These are phyloP conservation scores for Cheilosia scutellata DNA, from an alignment of 2,888 invertebrate species.

Conservation along the genomic window DNA sequence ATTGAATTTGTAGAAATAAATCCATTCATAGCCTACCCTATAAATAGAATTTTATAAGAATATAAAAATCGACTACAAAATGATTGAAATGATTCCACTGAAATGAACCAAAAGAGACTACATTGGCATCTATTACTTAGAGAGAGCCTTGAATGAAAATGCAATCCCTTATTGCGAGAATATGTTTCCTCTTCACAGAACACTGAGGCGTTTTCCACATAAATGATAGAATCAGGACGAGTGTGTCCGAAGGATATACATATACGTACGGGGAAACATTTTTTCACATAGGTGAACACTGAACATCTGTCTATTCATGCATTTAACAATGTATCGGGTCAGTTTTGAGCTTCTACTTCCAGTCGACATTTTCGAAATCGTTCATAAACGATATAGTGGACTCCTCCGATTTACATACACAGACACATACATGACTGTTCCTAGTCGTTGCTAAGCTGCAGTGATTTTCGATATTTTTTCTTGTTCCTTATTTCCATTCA, in stretches of 20 bases:
- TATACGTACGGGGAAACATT: neutral
- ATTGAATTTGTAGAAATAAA: neutral
- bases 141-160: slow-evolving; percentile 34
- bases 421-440: neutral
- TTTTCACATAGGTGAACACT: slow-evolving; percentile 1
- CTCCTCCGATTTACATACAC: slow-evolving; percentile 22
- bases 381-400: neutral
- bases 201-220: slow-evolving; percentile 2
- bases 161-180: slow-evolving; percentile 46
- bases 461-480: slow-evolving; percentile 5
- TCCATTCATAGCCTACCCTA: neutral
- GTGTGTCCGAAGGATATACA: slow-evolving; percentile 4
- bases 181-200: slow-evolving; percentile 41
- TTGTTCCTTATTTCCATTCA: neutral
- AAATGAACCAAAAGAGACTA: slow-evolving; percentile 40
- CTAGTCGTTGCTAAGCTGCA: slow-evolving; percentile 19
- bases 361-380: neutral
- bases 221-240: neutral
- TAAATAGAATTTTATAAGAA: slow-evolving; percentile 3
- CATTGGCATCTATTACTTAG: neutral
- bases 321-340: slow-evolving; percentile 33
- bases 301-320: slow-evolving; percentile 44
- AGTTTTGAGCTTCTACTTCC: slow-evolving; percentile 17
- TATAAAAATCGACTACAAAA: slow-evolving; percentile 28
- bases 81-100: slow-evolving; percentile 22